Evolutionary conservation across 1,140 invertebrate genomes (phyloP).

Genomic region (Nasonia longicornis): DNA sequence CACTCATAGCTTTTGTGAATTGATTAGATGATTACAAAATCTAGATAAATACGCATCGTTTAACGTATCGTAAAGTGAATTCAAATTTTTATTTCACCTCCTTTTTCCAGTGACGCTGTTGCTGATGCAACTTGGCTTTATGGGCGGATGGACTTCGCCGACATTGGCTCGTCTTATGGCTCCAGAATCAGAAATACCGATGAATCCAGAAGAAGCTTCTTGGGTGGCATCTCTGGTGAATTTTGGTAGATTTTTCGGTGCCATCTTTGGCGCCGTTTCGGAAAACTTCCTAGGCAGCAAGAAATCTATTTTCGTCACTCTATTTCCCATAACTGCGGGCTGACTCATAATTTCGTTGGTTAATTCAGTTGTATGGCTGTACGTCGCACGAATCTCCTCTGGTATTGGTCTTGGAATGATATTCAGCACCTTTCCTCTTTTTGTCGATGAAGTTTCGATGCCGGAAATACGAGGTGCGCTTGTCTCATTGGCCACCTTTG

Average conservation of each 20-base stretch:
- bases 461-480: background rate
- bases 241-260: slow-evolving; percentile 13
- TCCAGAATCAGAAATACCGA: background rate
- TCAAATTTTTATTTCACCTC: background rate
- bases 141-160: background rate
- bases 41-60: too few relatives aligned
- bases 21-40: too few relatives aligned
- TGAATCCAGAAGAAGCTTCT: slow-evolving; percentile 9
- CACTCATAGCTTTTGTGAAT: too few relatives aligned
- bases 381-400: slow-evolving; percentile 57
- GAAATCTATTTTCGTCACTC: background rate
- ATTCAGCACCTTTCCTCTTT: slow-evolving; percentile 70
- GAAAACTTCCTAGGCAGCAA: slow-evolving; percentile 21
- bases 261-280: background rate
- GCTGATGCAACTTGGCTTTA: background rate
- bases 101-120: background rate
- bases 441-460: slow-evolving; percentile 10
- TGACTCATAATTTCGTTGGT: slow-evolving; percentile 67
- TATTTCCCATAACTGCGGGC: background rate
- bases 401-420: slow-evolving; percentile 77
- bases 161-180: background rate
- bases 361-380: slow-evolving; percentile 67
- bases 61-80: too few relatives aligned
- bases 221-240: slow-evolving; percentile 25
- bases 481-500: background rate